These are phyloP conservation scores for Leptocoma aspasia DNA, from an alignment of 2,113 vertebrate species.

Conservation along the genomic window DNA sequence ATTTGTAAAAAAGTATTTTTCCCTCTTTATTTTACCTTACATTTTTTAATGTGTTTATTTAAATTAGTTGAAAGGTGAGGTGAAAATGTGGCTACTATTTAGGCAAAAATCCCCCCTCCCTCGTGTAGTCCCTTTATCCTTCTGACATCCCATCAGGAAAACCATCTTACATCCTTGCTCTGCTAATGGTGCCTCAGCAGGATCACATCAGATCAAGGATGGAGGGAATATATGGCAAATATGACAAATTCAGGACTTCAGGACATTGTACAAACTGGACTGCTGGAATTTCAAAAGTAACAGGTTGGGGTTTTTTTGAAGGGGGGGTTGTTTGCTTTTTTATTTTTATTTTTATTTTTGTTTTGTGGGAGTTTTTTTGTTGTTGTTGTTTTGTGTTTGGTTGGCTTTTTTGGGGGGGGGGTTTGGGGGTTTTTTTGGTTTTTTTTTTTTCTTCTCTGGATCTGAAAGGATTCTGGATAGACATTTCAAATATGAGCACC, in stretches of 20 bases:
- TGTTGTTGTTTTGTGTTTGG: not conserved
- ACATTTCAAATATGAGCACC: not conserved
- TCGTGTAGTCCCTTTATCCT: not conserved
- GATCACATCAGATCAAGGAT: not conserved
- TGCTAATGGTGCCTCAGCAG: not conserved
- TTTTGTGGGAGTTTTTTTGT: no score
- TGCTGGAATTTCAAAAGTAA: not conserved
- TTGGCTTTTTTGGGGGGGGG: not conserved
- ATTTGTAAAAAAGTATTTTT: not conserved
- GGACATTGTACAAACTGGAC: not conserved
- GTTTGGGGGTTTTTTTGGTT: not conserved
- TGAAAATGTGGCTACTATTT: not conserved
- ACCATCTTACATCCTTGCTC: no score
- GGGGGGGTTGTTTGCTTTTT: not conserved
- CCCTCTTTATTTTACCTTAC: not conserved
- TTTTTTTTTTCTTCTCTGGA: not conserved
- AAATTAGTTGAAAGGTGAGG: not conserved
- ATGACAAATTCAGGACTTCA: not conserved
- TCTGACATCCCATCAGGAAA: not conserved
- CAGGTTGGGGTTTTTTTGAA: not conserved
- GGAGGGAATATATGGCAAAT: not conserved
- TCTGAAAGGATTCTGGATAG: not conserved
- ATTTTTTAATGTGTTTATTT: not conserved
- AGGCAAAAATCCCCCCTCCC: not conserved
- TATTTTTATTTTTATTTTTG: not conserved